Percentiles rank a stretch among this genome's conserved stretches.
Conservation (phyloP, 2,797 vertebrate genomes). For the Choloepus didactylus region DNA sequence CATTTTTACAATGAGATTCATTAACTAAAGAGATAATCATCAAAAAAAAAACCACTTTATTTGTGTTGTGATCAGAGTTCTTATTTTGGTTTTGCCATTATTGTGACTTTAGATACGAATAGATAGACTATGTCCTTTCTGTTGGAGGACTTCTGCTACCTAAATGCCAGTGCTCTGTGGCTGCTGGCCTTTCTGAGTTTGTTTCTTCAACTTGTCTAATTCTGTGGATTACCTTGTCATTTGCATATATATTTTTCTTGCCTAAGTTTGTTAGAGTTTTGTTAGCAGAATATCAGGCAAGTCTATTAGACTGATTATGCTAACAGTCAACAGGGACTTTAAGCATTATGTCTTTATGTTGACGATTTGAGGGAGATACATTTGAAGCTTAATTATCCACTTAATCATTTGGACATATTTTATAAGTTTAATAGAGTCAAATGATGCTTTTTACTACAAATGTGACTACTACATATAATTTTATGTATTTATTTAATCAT, state of each 20-base stretch:
- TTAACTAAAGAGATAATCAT: constrained; percentile 16
- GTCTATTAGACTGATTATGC: background rate
- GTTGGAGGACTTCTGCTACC: background rate
- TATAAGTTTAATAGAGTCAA: constrained; percentile 15
- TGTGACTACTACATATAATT: background rate
- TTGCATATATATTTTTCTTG: background rate
- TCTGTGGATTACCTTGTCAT: background rate
- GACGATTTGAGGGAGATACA: background rate
- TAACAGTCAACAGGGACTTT: accelerated
- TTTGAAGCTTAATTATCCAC: background rate
- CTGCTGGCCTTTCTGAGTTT: background rate
- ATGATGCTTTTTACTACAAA: background rate
- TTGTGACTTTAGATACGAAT: background rate
- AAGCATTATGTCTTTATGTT: background rate
- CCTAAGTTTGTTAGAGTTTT: background rate
- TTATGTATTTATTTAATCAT: background rate
- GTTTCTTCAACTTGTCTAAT: background rate
- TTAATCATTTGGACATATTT: constrained; percentile 22
- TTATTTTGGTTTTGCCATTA: background rate
- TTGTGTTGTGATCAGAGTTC: background rate
- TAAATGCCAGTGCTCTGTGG: background rate
- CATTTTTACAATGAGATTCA: constrained; percentile 8
- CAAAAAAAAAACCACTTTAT: too few relatives aligned
- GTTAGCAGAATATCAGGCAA: too few relatives aligned
- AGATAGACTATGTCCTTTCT: background rate